A percentile compares a stretch with the other conserved stretches of the same genome.
Conservation (phyloP, 37 sponge, comb jelly and placozoan species). For the Halisarca cf. caerulea region DNA sequence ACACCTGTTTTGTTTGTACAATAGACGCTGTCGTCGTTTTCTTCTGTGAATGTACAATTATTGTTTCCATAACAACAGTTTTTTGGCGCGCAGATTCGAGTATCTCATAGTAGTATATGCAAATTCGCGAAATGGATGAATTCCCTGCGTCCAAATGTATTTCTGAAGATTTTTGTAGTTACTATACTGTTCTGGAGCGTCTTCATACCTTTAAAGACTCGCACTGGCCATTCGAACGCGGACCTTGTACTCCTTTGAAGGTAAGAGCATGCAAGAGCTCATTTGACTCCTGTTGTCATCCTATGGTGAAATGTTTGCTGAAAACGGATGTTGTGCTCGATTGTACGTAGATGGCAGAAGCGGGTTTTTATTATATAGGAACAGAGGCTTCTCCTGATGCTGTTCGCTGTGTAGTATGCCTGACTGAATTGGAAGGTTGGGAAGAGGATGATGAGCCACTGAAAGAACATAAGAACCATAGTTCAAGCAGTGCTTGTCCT, state of each 20-base stretch:
- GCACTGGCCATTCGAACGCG: slow-evolving; percentile 74
- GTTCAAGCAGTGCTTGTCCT: slow-evolving; percentile 33
- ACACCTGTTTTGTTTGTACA: background rate
- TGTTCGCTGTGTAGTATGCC: slow-evolving; percentile 78
- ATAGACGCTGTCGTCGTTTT: background rate
- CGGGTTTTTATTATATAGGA: slow-evolving; percentile 78
- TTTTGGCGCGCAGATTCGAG: background rate
- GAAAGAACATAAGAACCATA: slow-evolving; percentile 38
- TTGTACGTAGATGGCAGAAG: slow-evolving; percentile 67
- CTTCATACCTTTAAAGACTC: slow-evolving; percentile 53
- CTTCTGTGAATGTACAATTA: background rate
- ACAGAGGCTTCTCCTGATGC: slow-evolving; percentile 48
- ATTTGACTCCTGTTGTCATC: background rate
- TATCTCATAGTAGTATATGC: no score
- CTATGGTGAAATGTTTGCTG: background rate
- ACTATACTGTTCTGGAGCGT: slow-evolving; percentile 67
- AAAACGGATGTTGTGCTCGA: background rate
- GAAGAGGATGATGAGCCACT: slow-evolving; percentile 62
- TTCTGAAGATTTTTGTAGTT: slow-evolving; percentile 12
- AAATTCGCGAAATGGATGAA: background rate
- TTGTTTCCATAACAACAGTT: slow-evolving; percentile 3
- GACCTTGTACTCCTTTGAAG: slow-evolving; percentile 58
- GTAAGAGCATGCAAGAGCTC: no score
- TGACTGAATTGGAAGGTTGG: slow-evolving; percentile 81
- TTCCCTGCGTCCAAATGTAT: background rate